Evolutionary conservation across 2,888 invertebrate species (phyloP).

Genomic region (Graphium colonna): DNA sequence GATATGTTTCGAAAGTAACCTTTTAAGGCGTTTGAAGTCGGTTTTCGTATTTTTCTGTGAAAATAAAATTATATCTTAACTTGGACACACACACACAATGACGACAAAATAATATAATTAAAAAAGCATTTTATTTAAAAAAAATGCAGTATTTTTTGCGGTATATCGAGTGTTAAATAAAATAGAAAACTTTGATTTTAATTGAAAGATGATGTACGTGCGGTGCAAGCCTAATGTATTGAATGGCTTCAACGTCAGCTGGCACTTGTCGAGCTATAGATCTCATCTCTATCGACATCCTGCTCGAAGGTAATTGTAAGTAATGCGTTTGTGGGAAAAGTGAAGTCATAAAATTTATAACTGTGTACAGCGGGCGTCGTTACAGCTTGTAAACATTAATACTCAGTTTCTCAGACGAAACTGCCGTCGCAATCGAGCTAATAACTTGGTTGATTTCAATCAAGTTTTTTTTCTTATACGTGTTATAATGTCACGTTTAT

Average conservation of each 20-base stretch:
- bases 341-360: constrained; percentile 3
- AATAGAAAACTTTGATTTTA: too few relatives aligned
- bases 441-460: not conserved
- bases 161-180: too few relatives aligned
- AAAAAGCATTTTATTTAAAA: too few relatives aligned
- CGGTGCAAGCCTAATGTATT: too few relatives aligned
- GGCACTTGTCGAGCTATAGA: not conserved
- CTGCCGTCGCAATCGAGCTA: not conserved
- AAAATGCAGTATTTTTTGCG: too few relatives aligned
- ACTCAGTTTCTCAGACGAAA: not conserved
- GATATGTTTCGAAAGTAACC: too few relatives aligned
- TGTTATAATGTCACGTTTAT: not conserved
- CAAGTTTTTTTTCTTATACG: not conserved
- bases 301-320: not conserved
- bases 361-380: not conserved
- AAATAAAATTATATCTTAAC: too few relatives aligned
- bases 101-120: too few relatives aligned
- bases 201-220: too few relatives aligned
- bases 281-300: not conserved
- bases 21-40: too few relatives aligned
- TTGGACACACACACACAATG: too few relatives aligned
- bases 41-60: too few relatives aligned
- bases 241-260: not conserved
- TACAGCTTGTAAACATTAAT: not conserved
- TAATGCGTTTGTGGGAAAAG: constrained; percentile 4